Evolutionary conservation across 2,113 vertebrate species (phyloP).

Genomic region (Leuciscus idus): DNA sequence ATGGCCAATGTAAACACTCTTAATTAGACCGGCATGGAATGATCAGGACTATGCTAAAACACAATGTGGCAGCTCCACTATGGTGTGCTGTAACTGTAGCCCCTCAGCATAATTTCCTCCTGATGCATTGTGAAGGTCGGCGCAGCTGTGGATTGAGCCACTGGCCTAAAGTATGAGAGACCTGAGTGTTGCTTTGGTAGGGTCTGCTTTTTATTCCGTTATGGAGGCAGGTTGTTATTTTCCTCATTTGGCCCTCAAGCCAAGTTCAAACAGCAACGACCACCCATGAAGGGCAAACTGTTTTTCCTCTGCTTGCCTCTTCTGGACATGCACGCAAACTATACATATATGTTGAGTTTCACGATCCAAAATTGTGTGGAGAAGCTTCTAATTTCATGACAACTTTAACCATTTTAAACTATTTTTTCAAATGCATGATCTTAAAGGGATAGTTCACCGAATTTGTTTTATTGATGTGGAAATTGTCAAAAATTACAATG

Average conservation of each 20-base stretch:
- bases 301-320: conserved; percentile 20
- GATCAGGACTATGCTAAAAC: conserved; percentile 66
- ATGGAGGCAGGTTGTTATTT: conserved; percentile 53
- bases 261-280: conserved; percentile 62
- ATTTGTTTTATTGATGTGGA: no score
- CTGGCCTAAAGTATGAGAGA: conserved; percentile 22
- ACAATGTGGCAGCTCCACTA: conserved; percentile 64
- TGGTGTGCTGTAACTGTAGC: conserved; percentile 56
- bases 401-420: no score
- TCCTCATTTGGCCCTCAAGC: conserved; percentile 64
- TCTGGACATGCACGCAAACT: background rate
- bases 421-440: no score
- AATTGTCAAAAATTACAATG: no score
- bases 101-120: conserved; percentile 56
- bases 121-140: conserved; percentile 44
- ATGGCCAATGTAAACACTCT: conserved; percentile 72
- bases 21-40: conserved; percentile 71
- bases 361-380: conserved; percentile 27
- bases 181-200: conserved; percentile 16
- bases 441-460: no score
- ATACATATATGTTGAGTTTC: conserved; percentile 29
- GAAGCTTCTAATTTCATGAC: background rate
- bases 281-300: conserved; percentile 65
- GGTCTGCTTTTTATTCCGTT: conserved; percentile 39
- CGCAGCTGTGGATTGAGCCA: conserved; percentile 7